Conservation (phyloP, 2,113 vertebrate species). For the Brachyhypopomus occidentalis region DNA sequence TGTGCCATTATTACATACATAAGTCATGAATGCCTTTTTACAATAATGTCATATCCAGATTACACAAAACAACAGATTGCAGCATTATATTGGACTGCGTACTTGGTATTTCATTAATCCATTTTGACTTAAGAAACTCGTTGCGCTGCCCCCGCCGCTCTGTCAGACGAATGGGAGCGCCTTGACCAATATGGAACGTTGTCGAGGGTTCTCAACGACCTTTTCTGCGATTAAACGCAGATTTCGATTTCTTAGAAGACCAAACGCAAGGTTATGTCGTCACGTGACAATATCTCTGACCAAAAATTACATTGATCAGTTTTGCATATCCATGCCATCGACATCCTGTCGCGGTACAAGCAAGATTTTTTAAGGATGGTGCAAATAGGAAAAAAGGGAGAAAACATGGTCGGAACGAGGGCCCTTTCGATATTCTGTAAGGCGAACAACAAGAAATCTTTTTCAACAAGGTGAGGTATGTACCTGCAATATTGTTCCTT, state of each 20-base stretch:
- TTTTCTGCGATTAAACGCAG: background rate
- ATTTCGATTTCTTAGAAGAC: background rate
- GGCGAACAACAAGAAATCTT: background rate
- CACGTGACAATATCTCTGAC: background rate
- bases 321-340: background rate
- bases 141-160: too few relatives aligned
- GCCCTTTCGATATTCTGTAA: background rate
- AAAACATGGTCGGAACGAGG: background rate
- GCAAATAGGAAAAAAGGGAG: background rate
- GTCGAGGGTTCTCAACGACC: background rate
- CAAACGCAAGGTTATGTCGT: background rate
- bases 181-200: too few relatives aligned
- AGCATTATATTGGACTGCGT: too few relatives aligned
- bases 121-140: too few relatives aligned
- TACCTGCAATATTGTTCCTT: background rate
- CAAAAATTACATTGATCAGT: too few relatives aligned
- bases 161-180: too few relatives aligned
- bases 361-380: constrained; percentile 8
- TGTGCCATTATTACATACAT: too few relatives aligned
- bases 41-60: too few relatives aligned
- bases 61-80: too few relatives aligned
- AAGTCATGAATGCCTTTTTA: too few relatives aligned
- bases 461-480: constrained; percentile 37
- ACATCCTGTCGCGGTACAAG: background rate
- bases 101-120: too few relatives aligned